Conservation (phyloP, 2,113 vertebrate species). For the Seriola dumerili region DNA sequence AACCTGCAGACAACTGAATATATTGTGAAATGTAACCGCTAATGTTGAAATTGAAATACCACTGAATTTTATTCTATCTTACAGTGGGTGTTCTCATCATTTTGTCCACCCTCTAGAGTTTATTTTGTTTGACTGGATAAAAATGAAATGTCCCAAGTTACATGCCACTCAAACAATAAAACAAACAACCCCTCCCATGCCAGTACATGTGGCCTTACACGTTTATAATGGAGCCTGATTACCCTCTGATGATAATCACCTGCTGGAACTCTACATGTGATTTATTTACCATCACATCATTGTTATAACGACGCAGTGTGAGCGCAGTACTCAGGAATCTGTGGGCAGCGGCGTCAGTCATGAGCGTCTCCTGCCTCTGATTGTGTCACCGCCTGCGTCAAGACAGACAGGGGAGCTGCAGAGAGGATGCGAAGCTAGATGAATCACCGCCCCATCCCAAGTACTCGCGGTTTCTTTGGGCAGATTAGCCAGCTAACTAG, state of each 20-base stretch:
- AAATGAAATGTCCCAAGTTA: not conserved
- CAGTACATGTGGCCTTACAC: not conserved
- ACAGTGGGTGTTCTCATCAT: not conserved
- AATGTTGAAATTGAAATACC: not conserved
- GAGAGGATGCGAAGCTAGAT: constrained; percentile 38
- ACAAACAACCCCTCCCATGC: not conserved
- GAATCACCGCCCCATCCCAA: fast-evolving
- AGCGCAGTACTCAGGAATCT: constrained; percentile 46
- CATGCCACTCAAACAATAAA: not conserved
- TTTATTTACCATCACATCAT: constrained; percentile 48
- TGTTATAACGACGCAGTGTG: constrained; percentile 24
- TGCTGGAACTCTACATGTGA: constrained; percentile 41
- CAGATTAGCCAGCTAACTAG: not conserved
- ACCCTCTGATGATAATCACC: constrained; percentile 25
- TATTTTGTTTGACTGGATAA: not conserved
- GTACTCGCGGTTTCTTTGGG: not conserved
- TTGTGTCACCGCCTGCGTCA: constrained; percentile 76
- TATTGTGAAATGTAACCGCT: not conserved
- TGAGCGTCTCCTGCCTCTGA: constrained; percentile 48
- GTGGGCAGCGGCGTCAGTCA: constrained; percentile 50
- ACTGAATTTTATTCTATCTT: not conserved
- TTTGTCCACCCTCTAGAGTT: not conserved
- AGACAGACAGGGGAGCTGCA: constrained; percentile 36
- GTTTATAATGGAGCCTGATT: not conserved
- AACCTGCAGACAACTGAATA: not conserved